These are phyloP conservation scores for Cathartes aura DNA, from an alignment of 2,113 vertebrate species.

Conservation along the genomic window DNA sequence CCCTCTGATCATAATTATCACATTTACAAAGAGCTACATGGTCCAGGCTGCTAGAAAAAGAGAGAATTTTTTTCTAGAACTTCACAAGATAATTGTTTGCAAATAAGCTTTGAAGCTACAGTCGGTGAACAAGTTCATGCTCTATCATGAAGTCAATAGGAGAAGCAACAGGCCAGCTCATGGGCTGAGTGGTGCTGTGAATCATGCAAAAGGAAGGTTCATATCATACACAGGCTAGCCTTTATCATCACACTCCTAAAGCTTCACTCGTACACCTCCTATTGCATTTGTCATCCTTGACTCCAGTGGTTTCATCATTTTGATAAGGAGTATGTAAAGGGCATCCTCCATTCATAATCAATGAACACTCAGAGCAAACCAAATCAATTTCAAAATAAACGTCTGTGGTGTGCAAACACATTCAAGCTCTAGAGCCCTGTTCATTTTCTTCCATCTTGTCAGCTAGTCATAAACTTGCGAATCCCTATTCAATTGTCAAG, in stretches of 20 bases:
- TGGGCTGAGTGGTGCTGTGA: background rate
- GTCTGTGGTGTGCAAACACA: background rate
- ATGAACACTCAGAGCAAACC: background rate
- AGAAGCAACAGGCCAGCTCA: background rate
- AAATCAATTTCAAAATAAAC: background rate
- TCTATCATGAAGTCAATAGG: background rate
- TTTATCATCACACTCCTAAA: background rate
- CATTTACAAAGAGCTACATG: background rate
- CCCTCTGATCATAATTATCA: conserved; percentile 1
- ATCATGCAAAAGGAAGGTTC: background rate
- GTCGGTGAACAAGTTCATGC: background rate
- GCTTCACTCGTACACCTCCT: background rate
- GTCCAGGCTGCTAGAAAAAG: background rate
- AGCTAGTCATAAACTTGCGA: background rate
- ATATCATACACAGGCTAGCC: background rate
- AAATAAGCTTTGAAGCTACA: background rate
- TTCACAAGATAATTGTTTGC: background rate
- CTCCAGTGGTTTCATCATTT: background rate
- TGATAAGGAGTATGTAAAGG: background rate
- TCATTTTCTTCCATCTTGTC: background rate
- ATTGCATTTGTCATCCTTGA: background rate
- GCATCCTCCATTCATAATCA: background rate
- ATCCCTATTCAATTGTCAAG: background rate
- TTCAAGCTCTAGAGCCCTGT: background rate
- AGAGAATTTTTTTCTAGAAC: background rate